Evolutionary conservation across 1,140 invertebrate genomes (phyloP).

Genomic region (Ips nitidus): DNA sequence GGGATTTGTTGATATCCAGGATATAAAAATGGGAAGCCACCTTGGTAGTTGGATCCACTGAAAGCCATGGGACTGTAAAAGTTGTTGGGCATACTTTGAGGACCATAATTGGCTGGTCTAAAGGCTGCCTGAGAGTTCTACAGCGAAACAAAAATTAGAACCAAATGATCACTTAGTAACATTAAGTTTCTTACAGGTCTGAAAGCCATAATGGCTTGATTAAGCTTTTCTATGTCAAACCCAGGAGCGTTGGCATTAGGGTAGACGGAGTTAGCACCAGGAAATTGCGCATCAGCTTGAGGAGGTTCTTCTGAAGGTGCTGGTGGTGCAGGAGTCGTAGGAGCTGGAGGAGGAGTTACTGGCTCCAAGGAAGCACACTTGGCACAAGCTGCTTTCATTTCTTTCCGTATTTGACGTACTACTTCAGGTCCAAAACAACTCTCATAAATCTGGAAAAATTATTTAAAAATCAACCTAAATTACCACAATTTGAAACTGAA

Average conservation of each 20-base stretch:
- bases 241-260: conserved; percentile 39
- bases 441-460: conserved; percentile 61
- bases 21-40: conserved; percentile 41
- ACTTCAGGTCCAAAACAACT: conserved; percentile 66
- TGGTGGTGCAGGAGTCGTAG: conserved; percentile 51
- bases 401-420: conserved; percentile 64
- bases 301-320: conserved; percentile 50
- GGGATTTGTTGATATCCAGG: conserved; percentile 45
- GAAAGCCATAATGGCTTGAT: conserved; percentile 55
- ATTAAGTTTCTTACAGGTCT: conserved; percentile 46
- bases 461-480: conserved; percentile 15
- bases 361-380: conserved; percentile 58
- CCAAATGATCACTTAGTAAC: not conserved
- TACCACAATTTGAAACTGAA: not conserved
- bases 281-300: conserved; percentile 41
- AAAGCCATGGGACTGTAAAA: conserved; percentile 37
- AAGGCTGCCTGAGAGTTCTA: conserved; percentile 22
- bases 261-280: conserved; percentile 40
- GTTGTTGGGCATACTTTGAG: conserved; percentile 7
- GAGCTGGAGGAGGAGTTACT: conserved; percentile 45
- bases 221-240: conserved; percentile 55
- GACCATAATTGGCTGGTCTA: conserved; percentile 34
- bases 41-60: conserved; percentile 23
- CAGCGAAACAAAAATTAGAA: not conserved
- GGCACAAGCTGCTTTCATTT: conserved; percentile 64